Percentiles rank a stretch among this genome's conserved stretches.
phyloP scores from a whole-genome alignment of 1,140 invertebrate genomes.

The Ceratosolen fusciceps region DNA sequence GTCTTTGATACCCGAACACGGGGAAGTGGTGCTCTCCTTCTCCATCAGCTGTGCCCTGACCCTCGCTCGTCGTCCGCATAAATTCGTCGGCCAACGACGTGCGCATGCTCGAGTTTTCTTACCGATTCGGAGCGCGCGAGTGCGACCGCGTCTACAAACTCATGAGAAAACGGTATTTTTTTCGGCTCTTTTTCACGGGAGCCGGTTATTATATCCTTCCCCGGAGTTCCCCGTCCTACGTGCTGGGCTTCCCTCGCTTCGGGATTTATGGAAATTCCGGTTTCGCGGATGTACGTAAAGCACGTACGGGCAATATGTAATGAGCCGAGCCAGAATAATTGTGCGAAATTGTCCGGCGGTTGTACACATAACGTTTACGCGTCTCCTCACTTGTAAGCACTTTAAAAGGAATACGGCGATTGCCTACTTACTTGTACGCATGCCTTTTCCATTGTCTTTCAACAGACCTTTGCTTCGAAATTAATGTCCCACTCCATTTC shows the following conservation, averaged over 20 bases:
- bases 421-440: neutral
- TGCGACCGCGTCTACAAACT: neutral
- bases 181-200: neutral
- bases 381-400: neutral
- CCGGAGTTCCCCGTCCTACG: neutral
- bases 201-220: neutral
- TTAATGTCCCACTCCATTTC: neutral
- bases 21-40: neutral
- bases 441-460: slow-evolving; percentile 19
- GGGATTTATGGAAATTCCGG: slow-evolving; percentile 46
- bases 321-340: slow-evolving; percentile 24
- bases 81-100: neutral
- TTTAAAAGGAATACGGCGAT: neutral
- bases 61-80: neutral
- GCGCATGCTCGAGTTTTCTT: slow-evolving; percentile 12
- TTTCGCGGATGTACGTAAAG: neutral
- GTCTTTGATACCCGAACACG: neutral
- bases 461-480: neutral
- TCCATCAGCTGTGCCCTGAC: neutral
- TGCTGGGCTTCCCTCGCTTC: neutral
- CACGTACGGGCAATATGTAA: neutral
- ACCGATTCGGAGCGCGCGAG: neutral
- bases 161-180: slow-evolving; percentile 18
- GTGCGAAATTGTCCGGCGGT: neutral
- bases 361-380: neutral